These are phyloP conservation scores for Drosophila ironensis DNA, from an alignment of 1,140 invertebrate species.

Conservation along the genomic window DNA sequence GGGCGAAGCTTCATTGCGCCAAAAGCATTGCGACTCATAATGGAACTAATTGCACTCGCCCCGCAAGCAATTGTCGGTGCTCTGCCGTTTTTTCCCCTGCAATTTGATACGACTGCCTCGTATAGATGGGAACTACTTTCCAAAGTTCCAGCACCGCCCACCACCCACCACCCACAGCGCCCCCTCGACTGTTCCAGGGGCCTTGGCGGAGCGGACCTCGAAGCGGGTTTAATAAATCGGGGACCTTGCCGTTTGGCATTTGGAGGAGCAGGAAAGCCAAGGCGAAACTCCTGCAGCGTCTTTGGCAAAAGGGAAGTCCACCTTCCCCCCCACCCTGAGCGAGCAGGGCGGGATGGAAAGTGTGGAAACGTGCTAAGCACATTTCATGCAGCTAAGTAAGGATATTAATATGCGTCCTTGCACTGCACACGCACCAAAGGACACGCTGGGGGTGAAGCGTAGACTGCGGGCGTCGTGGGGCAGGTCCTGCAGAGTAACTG, in stretches of 20 bases:
- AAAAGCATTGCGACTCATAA: constrained; percentile 5
- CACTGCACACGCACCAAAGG: constrained; percentile 43
- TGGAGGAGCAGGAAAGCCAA: not conserved
- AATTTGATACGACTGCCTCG: too few relatives aligned
- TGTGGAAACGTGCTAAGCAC: constrained; percentile 63
- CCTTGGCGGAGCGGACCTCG: too few relatives aligned
- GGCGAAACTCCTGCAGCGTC: constrained; percentile 11
- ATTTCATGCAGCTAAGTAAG: constrained; percentile 73
- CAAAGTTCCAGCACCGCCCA: too few relatives aligned
- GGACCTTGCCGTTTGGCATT: not conserved
- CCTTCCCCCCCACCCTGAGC: not conserved
- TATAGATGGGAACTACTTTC: too few relatives aligned
- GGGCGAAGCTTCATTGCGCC: constrained; percentile 3
- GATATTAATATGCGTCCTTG: constrained; percentile 80
- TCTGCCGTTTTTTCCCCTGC: too few relatives aligned
- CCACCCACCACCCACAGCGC: too few relatives aligned
- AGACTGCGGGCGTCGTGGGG: not conserved
- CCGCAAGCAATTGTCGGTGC: too few relatives aligned
- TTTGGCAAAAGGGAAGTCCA: not conserved
- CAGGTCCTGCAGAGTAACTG: not conserved
- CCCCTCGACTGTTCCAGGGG: too few relatives aligned
- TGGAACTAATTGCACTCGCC: constrained; percentile 28
- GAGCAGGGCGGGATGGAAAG: constrained; percentile 9
- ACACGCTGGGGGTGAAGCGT: not conserved
- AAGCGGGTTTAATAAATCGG: constrained; percentile 27